Evolutionary conservation across 1,140 invertebrate genomes (phyloP).

Genomic region (Lucilia sericata): DNA sequence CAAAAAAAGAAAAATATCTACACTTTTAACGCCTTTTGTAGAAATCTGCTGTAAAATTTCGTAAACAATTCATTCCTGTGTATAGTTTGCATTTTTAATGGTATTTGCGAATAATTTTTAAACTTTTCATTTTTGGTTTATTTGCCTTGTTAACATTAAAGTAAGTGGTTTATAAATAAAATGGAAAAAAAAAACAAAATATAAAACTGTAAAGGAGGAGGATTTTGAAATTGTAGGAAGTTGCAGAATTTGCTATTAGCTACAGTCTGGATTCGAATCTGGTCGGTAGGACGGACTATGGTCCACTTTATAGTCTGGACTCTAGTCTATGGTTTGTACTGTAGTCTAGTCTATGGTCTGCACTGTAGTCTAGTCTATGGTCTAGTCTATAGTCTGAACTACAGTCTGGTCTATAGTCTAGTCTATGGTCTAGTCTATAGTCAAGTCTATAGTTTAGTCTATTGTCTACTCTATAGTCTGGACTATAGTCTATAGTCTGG

Average conservation of each 20-base stretch:
- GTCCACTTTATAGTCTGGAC: too few species aligned
- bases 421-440: too few species aligned
- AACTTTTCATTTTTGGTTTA: neutral
- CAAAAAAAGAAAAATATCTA: neutral
- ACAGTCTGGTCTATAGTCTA: too few species aligned
- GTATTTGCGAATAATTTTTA: slow-evolving; percentile 1
- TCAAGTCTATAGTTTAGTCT: too few species aligned
- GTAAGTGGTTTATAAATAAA: neutral
- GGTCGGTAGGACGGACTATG: too few species aligned
- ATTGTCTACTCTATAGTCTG: too few species aligned
- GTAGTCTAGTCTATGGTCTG: too few species aligned
- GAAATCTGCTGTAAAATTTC: neutral
- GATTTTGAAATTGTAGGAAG: neutral
- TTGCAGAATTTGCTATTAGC: neutral
- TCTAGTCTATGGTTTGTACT: too few species aligned
- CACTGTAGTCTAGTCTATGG: too few species aligned
- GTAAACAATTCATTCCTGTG: neutral
- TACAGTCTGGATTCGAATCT: too few species aligned
- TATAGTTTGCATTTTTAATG: slow-evolving; percentile 21
- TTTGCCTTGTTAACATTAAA: neutral
- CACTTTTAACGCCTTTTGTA: slow-evolving; percentile 18
- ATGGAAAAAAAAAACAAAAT: neutral
- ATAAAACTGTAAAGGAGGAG: neutral
- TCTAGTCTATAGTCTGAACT: too few species aligned
- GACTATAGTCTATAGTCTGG: too few species aligned